Percentiles rank a stretch among this genome's conserved stretches.
phyloP scores from a whole-genome alignment of 2,113 vertebrate species.

The Dasyurus viverrinus region DNA sequence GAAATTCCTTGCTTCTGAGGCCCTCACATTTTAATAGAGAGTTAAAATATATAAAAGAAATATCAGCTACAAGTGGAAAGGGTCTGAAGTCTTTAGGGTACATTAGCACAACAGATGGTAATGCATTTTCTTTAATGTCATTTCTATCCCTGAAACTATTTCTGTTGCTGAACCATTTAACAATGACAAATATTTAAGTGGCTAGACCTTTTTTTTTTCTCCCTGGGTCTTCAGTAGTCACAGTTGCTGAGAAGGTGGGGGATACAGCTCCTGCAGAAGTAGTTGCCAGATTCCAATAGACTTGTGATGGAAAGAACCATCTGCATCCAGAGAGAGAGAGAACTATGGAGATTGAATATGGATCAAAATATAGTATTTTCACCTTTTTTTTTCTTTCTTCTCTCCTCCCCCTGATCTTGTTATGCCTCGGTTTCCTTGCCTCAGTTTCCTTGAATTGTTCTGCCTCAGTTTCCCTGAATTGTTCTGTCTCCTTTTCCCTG shows the following conservation, averaged over 20 bases:
- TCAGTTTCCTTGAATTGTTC: too few species aligned
- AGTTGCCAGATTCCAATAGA: not conserved
- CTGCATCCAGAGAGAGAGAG: too few species aligned
- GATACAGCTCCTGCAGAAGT: not conserved
- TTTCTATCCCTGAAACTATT: not conserved
- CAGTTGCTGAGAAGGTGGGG: not conserved
- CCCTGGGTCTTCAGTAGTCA: too few species aligned
- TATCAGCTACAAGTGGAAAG: not conserved
- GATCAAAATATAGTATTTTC: too few species aligned
- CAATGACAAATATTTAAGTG: not conserved
- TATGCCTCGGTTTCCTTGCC: too few species aligned
- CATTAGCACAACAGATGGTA: not conserved
- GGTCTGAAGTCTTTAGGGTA: not conserved
- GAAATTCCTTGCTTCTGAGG: not conserved
- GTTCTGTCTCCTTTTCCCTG: too few species aligned
- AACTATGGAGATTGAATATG: too few species aligned
- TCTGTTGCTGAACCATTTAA: not conserved
- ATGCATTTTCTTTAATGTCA: not conserved
- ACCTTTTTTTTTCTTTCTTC: too few species aligned
- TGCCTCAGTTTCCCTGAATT: too few species aligned
- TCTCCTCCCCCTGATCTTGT: too few species aligned
- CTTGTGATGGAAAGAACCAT: too few species aligned
- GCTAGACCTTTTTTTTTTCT: too few species aligned
- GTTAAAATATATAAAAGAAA: not conserved
- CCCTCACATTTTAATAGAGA: not conserved